phyloP scores from a whole-genome alignment of 1,140 invertebrate genomes.

The Drosophila bifasciata region DNA sequence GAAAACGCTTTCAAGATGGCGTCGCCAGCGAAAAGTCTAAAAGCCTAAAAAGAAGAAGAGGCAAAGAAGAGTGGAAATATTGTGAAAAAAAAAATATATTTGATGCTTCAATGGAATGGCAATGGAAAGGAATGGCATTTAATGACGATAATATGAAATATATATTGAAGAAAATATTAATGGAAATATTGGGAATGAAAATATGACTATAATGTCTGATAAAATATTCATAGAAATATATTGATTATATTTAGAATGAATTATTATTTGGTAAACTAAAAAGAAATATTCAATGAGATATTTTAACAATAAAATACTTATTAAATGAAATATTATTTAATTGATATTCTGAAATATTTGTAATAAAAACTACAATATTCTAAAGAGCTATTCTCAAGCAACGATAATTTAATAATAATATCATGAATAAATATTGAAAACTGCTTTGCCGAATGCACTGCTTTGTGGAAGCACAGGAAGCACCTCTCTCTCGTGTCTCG shows the following conservation, averaged over 20 bases:
- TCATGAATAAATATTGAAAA: conserved; percentile 31
- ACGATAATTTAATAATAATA: no score
- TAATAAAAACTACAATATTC: not conserved
- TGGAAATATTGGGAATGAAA: no score
- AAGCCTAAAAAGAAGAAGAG: conserved; percentile 30
- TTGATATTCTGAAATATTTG: conserved; percentile 2
- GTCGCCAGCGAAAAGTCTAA: conserved; percentile 37
- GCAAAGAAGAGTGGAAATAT: conserved; percentile 12
- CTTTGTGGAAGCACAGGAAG: conserved; percentile 51
- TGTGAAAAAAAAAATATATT: conserved; percentile 20
- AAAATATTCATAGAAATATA: no score
- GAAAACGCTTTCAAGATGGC: conserved; percentile 49
- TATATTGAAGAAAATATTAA: no score
- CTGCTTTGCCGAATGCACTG: no score
- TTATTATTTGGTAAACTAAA: no score
- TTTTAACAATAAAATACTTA: conserved; percentile 9
- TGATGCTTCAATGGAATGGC: conserved; percentile 1
- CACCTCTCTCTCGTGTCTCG: conserved; percentile 10
- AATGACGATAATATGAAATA: no score
- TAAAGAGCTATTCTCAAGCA: not conserved
- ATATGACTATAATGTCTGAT: no score
- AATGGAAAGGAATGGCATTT: no score
- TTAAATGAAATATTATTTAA: not conserved
- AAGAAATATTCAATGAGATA: conserved; percentile 13
- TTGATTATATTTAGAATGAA: no score